phyloP scores from a whole-genome alignment of 2,888 invertebrate species.

The Zaprionus lineosus region DNA sequence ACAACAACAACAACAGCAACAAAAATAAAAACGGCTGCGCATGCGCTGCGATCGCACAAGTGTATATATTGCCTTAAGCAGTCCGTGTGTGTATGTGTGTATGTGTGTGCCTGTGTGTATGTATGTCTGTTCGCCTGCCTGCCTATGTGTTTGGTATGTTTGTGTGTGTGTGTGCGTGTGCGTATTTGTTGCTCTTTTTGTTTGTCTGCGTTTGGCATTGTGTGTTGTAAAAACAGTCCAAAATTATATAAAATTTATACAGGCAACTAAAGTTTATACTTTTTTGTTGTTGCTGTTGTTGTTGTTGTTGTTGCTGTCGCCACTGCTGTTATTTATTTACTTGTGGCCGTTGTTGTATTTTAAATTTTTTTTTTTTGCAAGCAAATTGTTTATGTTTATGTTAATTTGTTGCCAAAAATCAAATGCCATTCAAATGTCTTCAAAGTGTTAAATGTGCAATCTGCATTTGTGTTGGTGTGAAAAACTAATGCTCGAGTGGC shows the following conservation, averaged over 20 bases:
- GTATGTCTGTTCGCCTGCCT: constrained; percentile 12
- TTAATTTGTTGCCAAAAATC: constrained; percentile 18
- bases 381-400: constrained; percentile 25
- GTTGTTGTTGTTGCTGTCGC: too few species aligned
- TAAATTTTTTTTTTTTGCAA: constrained; percentile 7
- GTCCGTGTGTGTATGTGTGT: constrained; percentile 10
- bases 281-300: neutral
- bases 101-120: constrained; percentile 18
- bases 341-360: too few species aligned
- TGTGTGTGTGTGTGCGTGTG: constrained; percentile 18
- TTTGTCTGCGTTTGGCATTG: constrained; percentile 27
- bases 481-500: constrained; percentile 39
- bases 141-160: constrained; percentile 14
- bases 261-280: constrained; percentile 9
- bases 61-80: too few species aligned
- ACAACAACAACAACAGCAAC: neutral
- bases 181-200: constrained; percentile 1
- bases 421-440: constrained; percentile 1
- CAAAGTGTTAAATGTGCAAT: constrained; percentile 31
- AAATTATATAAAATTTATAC: constrained; percentile 67
- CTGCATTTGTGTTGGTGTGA: constrained; percentile 33
- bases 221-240: constrained; percentile 27
- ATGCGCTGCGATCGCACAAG: constrained; percentile 52
- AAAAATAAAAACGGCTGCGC: constrained; percentile 33
- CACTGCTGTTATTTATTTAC: too few species aligned